Conservation (phyloP, 1,140 invertebrate species). For the Coenobita brevimanus region DNA sequence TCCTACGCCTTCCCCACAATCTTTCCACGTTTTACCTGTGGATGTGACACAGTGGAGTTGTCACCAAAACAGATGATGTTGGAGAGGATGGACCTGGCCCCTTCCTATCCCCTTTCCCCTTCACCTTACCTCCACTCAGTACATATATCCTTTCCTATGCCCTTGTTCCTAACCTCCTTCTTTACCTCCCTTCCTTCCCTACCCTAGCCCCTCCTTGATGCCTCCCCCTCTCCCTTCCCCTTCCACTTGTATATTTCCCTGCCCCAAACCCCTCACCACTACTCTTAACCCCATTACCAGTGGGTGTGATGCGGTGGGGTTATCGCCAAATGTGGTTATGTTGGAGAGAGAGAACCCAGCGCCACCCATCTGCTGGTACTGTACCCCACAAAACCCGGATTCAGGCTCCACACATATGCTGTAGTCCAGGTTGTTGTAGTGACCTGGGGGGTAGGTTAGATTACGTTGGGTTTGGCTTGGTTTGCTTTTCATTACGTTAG, state of each 20-base stretch:
- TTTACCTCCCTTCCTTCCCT: not conserved
- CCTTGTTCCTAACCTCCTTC: not conserved
- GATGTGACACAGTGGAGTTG: not conserved
- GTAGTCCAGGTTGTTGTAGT: slow-evolving; percentile 70
- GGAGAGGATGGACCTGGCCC: not conserved
- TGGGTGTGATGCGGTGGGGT: not conserved
- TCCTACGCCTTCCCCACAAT: not conserved
- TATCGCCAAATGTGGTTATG: slow-evolving; percentile 5
- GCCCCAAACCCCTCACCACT: no score
- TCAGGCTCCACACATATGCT: slow-evolving; percentile 70
- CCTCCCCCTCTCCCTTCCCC: not conserved
- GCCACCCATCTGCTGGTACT: slow-evolving; percentile 48
- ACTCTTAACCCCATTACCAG: no score
- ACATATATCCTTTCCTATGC: not conserved
- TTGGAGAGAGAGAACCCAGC: slow-evolving; percentile 54
- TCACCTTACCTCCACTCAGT: not conserved
- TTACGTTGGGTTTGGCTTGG: no score
- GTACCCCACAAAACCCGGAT: slow-evolving; percentile 68
- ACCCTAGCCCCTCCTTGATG: not conserved
- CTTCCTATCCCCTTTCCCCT: not conserved
- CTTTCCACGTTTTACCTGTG: not conserved
- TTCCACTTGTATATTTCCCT: not conserved
- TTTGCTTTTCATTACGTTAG: no score
- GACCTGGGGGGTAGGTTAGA: slow-evolving; percentile 23
- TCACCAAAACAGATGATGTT: not conserved